Percentiles rank a stretch among this genome's conserved stretches.
phyloP scores from a whole-genome alignment of 1,140 invertebrate genomes.

The Drosophila arizonae region DNA sequence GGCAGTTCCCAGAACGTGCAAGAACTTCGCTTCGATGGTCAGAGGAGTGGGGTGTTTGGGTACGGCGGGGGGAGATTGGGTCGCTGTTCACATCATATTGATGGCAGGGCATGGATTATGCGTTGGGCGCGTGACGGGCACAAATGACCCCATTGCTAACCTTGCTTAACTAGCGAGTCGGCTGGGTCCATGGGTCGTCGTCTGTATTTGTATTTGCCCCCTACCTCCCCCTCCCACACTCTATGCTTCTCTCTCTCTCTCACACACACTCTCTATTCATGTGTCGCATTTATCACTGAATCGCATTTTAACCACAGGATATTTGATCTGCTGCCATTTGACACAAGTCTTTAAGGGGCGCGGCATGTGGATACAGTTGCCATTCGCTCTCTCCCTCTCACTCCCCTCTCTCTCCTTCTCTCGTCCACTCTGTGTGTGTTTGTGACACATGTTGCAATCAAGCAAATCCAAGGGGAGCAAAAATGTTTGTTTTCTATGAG shows the following conservation, averaged over 20 bases:
- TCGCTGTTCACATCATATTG: constrained; percentile 15
- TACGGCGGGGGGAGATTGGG: not conserved
- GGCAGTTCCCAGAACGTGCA: constrained; percentile 33
- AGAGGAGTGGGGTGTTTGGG: not conserved
- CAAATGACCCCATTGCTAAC: constrained; percentile 46
- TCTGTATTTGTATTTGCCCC: constrained; percentile 1
- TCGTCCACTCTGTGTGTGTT: constrained; percentile 7
- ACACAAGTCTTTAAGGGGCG: constrained; percentile 60
- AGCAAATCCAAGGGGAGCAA: constrained; percentile 8
- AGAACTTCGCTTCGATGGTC: constrained; percentile 15
- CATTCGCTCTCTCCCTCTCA: constrained; percentile 32
- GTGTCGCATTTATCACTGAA: constrained; percentile 77
- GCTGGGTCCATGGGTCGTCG: not conserved
- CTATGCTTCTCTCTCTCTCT: not conserved
- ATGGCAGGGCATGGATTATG: constrained; percentile 44
- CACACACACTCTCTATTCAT: constrained; percentile 24
- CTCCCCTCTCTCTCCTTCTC: not conserved
- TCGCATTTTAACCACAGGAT: constrained; percentile 80
- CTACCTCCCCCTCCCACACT: too few relatives aligned
- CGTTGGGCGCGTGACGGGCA: constrained; percentile 43
- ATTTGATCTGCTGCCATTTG: constrained; percentile 80
- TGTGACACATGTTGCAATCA: constrained; percentile 35
- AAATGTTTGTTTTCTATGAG: constrained; percentile 49
- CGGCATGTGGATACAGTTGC: constrained; percentile 55
- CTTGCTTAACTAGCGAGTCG: constrained; percentile 4